Percentiles rank a stretch among this genome's conserved stretches.
These are phyloP conservation scores for Globodera rostochiensis DNA, from an alignment of 1,140 invertebrate species.

Conservation along the genomic window DNA sequence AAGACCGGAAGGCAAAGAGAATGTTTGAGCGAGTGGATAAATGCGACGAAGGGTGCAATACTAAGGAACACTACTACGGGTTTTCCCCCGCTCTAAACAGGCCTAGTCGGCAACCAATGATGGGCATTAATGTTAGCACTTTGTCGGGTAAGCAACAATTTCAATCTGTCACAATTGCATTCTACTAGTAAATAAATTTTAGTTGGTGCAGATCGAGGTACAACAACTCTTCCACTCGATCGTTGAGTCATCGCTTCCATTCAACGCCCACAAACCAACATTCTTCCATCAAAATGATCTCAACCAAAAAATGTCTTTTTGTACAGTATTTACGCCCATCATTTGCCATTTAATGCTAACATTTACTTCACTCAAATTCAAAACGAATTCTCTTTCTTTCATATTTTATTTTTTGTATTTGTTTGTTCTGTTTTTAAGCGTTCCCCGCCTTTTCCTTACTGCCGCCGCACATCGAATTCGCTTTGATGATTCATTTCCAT, in stretches of 20 bases:
- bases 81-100: slow-evolving; percentile 29
- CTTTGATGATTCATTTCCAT: not conserved
- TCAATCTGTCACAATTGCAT: not conserved
- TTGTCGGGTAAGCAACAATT: slow-evolving; percentile 21
- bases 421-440: not conserved
- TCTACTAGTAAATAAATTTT: not conserved
- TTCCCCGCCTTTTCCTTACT: slow-evolving; percentile 6
- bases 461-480: not conserved
- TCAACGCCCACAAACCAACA: not conserved
- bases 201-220: slow-evolving; percentile 11
- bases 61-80: slow-evolving; percentile 27
- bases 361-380: not conserved
- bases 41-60: not conserved
- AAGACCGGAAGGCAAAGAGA: slow-evolving; percentile 4
- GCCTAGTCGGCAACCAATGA: slow-evolving; percentile 31
- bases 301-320: not conserved
- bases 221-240: not conserved
- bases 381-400: not conserved
- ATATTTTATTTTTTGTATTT: not conserved
- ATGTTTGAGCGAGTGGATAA: not conserved
- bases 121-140: slow-evolving; percentile 37
- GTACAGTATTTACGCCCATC: not conserved
- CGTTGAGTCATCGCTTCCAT: slow-evolving; percentile 3
- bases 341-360: not conserved
- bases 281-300: not conserved